These are phyloP conservation scores for Pseudomyrmex gracilis DNA, from an alignment of 1,140 invertebrate genomes.

Conservation along the genomic window DNA sequence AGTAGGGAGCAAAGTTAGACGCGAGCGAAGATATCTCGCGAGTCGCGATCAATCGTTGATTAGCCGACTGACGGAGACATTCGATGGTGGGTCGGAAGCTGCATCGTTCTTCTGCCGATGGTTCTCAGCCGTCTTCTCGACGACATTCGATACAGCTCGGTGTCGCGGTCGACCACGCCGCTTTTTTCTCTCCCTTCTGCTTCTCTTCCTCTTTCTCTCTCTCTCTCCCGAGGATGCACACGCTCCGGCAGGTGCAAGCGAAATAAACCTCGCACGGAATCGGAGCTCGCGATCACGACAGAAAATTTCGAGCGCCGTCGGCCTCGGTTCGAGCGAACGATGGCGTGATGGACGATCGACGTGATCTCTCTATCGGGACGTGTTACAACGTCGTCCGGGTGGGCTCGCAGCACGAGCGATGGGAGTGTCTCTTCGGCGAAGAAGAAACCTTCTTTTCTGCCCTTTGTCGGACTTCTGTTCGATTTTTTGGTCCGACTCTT, in stretches of 20 bases:
- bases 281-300: constrained; percentile 24
- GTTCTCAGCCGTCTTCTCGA: constrained; percentile 37
- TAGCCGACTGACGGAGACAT: constrained; percentile 31
- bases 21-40: constrained; percentile 19
- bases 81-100: constrained; percentile 7
- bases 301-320: constrained; percentile 27
- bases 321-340: background rate
- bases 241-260: constrained; percentile 31
- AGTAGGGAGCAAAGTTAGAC: background rate
- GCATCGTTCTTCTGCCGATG: constrained; percentile 35
- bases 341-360: constrained; percentile 30
- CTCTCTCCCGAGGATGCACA: background rate
- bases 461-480: background rate
- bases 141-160: constrained; percentile 49
- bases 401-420: constrained; percentile 30
- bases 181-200: background rate
- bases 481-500: background rate
- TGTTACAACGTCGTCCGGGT: constrained; percentile 30
- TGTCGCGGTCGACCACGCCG: constrained; percentile 2
- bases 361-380: constrained; percentile 47
- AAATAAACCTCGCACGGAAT: constrained; percentile 14
- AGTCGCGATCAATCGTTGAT: constrained; percentile 30
- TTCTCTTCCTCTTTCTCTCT: background rate
- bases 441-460: background rate
- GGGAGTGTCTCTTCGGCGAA: constrained; percentile 54